Conservation (phyloP, 2,797 vertebrate species). For the Rhyacichthys aspro region DNA sequence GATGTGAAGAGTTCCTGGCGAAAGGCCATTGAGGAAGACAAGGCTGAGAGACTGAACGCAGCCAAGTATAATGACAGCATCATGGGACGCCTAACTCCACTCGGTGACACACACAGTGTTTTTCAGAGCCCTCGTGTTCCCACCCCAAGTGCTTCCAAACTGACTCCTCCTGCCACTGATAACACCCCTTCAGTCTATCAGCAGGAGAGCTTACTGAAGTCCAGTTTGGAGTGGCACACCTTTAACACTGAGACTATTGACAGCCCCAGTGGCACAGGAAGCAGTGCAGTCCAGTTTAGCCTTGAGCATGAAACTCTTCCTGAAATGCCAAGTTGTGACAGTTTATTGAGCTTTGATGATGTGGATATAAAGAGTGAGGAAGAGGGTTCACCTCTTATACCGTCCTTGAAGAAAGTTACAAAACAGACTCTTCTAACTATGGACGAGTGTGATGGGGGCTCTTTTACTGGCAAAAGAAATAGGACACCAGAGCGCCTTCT, state of each 20-base stretch:
- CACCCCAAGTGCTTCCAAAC: neutral
- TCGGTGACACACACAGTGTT: conserved; percentile 1
- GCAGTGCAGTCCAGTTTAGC: conserved; percentile 61
- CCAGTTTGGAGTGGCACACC: conserved; percentile 62
- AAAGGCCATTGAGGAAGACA: conserved; percentile 74
- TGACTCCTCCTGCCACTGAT: neutral
- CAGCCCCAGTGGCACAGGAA: conserved; percentile 53
- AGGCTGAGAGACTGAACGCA: conserved; percentile 46
- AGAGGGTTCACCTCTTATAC: conserved; percentile 40
- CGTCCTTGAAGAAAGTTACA: conserved; percentile 22
- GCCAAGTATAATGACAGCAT: conserved; percentile 20
- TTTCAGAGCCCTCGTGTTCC: neutral
- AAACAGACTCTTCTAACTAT: neutral
- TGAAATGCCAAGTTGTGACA: conserved; percentile 64
- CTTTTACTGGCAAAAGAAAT: conserved; percentile 23
- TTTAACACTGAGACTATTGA: conserved; percentile 35
- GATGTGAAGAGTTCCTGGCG: conserved; percentile 82
- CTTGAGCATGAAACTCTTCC: conserved; percentile 77
- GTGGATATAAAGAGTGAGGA: conserved; percentile 37
- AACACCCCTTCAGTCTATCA: conserved; percentile 38
- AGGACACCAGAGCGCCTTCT: conserved; percentile 25
- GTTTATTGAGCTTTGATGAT: conserved; percentile 62
- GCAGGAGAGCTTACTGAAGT: conserved; percentile 39
- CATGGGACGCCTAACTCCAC: neutral
- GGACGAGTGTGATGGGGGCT: conserved; percentile 1